Conservation (phyloP, 2,888 invertebrate genomes). For the Drosophila borborema region DNA sequence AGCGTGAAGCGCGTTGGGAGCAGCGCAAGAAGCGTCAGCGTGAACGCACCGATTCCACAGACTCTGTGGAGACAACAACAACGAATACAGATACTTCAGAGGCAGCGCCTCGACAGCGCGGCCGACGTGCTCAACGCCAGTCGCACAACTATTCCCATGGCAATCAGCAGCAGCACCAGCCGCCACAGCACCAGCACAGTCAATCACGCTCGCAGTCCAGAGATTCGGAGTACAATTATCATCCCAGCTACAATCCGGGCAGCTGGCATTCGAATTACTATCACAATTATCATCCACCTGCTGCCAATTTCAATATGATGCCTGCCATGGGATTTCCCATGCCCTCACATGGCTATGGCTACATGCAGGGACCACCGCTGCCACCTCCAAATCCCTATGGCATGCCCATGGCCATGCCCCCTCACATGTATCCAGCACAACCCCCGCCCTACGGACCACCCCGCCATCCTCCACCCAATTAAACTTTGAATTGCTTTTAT, state of each 20-base stretch:
- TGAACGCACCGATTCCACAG: slow-evolving; percentile 62
- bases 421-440: slow-evolving; percentile 45
- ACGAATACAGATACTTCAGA: slow-evolving; percentile 30
- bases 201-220: slow-evolving; percentile 38
- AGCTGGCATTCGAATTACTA: slow-evolving; percentile 84
- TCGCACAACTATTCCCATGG: slow-evolving; percentile 24
- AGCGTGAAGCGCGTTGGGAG: slow-evolving; percentile 86
- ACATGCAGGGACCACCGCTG: slow-evolving; percentile 42
- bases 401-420: slow-evolving; percentile 39
- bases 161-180: slow-evolving; percentile 1
- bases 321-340: slow-evolving; percentile 57
- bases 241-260: slow-evolving; percentile 74
- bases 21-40: slow-evolving; percentile 79
- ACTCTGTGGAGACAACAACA: slow-evolving; percentile 56
- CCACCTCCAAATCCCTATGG: slow-evolving; percentile 43
- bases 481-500: slow-evolving; percentile 3
- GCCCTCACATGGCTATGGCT: slow-evolving; percentile 59
- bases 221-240: slow-evolving; percentile 59
- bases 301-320: slow-evolving; percentile 66
- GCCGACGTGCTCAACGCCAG: slow-evolving; percentile 48
- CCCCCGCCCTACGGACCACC: slow-evolving; percentile 37
- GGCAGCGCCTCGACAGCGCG: slow-evolving; percentile 49
- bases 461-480: slow-evolving; percentile 33
- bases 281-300: slow-evolving; percentile 67
- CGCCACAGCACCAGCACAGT: slow-evolving; percentile 17